Evolutionary conservation across 2,888 invertebrate species (phyloP).

Genomic region (Erebia aethiops): DNA sequence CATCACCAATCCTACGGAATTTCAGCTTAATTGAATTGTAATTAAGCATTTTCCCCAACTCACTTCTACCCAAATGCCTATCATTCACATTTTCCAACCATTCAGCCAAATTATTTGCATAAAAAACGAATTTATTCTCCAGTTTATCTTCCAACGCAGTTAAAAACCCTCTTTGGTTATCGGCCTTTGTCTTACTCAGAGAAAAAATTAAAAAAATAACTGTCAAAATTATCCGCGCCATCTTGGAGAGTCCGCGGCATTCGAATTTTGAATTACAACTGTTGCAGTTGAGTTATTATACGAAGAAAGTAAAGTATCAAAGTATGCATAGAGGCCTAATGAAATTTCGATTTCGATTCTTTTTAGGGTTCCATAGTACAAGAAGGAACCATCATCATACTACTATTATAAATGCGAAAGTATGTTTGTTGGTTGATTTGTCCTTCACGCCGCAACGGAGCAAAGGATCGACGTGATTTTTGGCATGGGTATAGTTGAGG

Average conservation of each 20-base stretch:
- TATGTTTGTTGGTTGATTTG: too few relatives aligned
- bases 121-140: slow-evolving; percentile 53
- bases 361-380: background rate
- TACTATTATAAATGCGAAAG: too few relatives aligned
- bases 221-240: slow-evolving; percentile 42
- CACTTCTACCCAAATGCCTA: slow-evolving; percentile 56
- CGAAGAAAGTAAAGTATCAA: slow-evolving; percentile 28
- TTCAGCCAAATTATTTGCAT: slow-evolving; percentile 45
- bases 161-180: slow-evolving; percentile 37
- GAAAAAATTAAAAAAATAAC: slow-evolving; percentile 41
- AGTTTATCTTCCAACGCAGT: slow-evolving; percentile 52
- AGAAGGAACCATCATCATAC: background rate
- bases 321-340: background rate
- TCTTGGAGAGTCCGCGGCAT: slow-evolving; percentile 39
- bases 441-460: too few relatives aligned
- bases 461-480: too few relatives aligned
- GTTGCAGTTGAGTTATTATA: slow-evolving; percentile 12
- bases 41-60: slow-evolving; percentile 57
- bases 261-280: slow-evolving; percentile 35
- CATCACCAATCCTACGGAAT: slow-evolving; percentile 42
- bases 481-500: too few relatives aligned
- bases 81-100: slow-evolving; percentile 66
- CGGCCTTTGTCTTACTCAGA: slow-evolving; percentile 10
- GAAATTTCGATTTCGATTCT: slow-evolving; percentile 9
- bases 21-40: slow-evolving; percentile 64